Evolutionary conservation across 2,888 invertebrate species (phyloP).

Genomic region (Diplazon laetatorius): DNA sequence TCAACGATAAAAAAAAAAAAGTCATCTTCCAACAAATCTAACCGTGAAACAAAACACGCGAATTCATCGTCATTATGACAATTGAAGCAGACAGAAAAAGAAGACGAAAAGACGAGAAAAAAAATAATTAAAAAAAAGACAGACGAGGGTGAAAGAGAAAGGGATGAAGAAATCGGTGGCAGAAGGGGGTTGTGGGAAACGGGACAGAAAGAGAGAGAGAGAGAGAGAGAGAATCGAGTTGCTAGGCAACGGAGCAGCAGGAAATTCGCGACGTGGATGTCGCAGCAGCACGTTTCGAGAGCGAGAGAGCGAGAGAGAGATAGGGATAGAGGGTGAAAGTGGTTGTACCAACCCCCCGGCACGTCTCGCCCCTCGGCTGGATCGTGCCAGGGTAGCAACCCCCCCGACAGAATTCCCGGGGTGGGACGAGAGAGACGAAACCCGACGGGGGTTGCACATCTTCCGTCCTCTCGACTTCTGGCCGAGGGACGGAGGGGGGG

Average conservation of each 20-base stretch:
- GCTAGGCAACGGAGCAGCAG: constrained; percentile 73
- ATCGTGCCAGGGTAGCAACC: constrained; percentile 1
- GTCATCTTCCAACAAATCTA: too few relatives aligned
- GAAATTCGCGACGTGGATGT: constrained; percentile 33
- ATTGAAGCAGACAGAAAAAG: constrained; percentile 21
- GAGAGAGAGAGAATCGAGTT: constrained; percentile 70
- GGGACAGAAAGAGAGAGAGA: neutral
- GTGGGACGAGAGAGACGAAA: neutral
- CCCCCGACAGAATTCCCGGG: constrained; percentile 58
- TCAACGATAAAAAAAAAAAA: too few relatives aligned
- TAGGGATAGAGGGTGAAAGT: too few relatives aligned
- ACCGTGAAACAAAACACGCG: too few relatives aligned
- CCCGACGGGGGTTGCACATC: too few relatives aligned
- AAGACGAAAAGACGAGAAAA: too few relatives aligned
- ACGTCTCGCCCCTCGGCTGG: neutral
- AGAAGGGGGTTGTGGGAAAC: neutral
- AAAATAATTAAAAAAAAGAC: constrained; percentile 1
- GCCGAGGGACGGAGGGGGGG: constrained; percentile 12
- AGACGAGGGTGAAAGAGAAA: constrained; percentile 28
- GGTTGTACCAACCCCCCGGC: too few relatives aligned
- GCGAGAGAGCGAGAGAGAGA: neutral
- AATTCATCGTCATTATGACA: neutral
- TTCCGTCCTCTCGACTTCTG: neutral
- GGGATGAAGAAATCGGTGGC: constrained; percentile 4
- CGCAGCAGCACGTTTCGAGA: constrained; percentile 36